These are phyloP conservation scores for Acromyrmex echinatior DNA, from an alignment of 1,140 invertebrate genomes.

Conservation along the genomic window DNA sequence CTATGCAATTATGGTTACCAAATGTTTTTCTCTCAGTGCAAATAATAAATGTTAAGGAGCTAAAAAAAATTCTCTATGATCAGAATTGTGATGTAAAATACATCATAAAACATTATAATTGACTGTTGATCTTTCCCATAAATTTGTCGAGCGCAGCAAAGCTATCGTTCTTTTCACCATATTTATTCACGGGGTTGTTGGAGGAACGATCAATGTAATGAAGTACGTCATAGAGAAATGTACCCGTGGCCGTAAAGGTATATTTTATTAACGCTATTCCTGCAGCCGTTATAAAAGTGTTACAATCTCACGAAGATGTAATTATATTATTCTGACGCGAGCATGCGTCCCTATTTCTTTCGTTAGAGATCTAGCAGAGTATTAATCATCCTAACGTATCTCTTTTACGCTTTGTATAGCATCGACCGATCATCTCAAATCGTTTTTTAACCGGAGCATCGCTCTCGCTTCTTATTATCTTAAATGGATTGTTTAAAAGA, in stretches of 20 bases:
- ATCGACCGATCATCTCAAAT: constrained; percentile 26
- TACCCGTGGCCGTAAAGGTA: constrained; percentile 20
- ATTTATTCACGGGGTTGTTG: constrained; percentile 35
- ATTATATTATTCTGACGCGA: constrained; percentile 6
- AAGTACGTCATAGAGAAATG: constrained; percentile 42
- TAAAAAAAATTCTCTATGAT: neutral
- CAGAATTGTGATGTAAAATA: too few relatives aligned
- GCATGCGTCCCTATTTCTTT: constrained; percentile 28
- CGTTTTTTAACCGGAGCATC: constrained; percentile 31
- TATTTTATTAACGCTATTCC: constrained; percentile 54
- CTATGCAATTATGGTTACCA: too few relatives aligned
- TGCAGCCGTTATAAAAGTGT: constrained; percentile 33
- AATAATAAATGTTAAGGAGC: neutral
- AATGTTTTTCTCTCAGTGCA: too few relatives aligned
- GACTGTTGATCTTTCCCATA: constrained; percentile 12
- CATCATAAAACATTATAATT: constrained; percentile 14
- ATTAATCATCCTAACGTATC: constrained; percentile 32
- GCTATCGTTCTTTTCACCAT: constrained; percentile 25
- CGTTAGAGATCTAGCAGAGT: neutral
- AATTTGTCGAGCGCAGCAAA: neutral
- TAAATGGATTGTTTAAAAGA: neutral
- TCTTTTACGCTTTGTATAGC: neutral
- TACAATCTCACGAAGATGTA: constrained; percentile 1
- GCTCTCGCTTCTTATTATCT: constrained; percentile 37
- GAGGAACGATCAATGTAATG: constrained; percentile 48